Evolutionary conservation across 2,113 vertebrate species (phyloP).

Genomic region (Delphinapterus leucas): DNA sequence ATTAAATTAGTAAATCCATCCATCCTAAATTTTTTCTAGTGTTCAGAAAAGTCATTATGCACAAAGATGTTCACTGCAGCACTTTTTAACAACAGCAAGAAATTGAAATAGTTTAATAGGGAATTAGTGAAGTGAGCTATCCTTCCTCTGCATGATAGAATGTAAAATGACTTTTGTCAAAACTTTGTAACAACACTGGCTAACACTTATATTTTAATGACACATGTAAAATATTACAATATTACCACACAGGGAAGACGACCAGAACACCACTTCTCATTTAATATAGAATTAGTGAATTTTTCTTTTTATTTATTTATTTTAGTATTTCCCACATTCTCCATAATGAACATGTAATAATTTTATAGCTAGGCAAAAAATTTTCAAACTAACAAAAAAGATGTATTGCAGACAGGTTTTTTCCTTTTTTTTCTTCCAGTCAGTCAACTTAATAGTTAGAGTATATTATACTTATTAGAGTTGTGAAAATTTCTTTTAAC

Average conservation of each 20-base stretch:
- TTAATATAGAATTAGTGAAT: not conserved
- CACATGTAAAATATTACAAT: not conserved
- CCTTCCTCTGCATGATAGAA: not conserved
- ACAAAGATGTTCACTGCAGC: not conserved
- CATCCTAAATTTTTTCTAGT: not conserved
- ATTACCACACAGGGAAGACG: not conserved
- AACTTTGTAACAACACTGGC: not conserved
- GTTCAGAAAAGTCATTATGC: not conserved
- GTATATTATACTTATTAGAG: not conserved
- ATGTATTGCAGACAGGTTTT: not conserved
- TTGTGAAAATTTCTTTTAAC: not conserved
- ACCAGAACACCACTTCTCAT: not conserved
- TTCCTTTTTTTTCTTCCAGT: not conserved
- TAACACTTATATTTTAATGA: not conserved
- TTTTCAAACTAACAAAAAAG: not conserved
- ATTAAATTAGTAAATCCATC: not conserved
- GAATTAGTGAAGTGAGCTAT: not conserved
- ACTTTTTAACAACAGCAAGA: not conserved
- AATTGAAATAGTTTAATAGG: not conserved
- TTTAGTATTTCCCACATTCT: not conserved
- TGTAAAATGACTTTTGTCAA: not conserved
- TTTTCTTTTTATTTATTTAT: not conserved
- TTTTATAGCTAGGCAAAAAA: not conserved
- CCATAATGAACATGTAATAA: not conserved
- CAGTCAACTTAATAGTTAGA: not conserved